Conservation (phyloP, 2,888 invertebrate species). For the Cynaeus angustus region DNA sequence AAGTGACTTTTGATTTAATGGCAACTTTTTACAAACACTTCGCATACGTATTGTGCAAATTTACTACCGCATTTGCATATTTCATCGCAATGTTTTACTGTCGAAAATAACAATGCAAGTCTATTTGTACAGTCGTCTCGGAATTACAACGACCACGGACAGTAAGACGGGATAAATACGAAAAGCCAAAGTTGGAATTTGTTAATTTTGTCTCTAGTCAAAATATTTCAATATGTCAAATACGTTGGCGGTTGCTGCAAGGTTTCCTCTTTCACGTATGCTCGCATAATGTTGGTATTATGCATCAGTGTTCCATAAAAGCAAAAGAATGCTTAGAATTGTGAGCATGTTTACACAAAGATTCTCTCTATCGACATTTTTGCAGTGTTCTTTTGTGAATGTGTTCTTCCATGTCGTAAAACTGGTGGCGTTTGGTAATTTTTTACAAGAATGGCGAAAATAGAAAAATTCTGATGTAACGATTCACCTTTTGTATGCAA, state of each 20-base stretch:
- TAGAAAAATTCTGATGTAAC: constrained; percentile 12
- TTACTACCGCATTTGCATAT: constrained; percentile 6
- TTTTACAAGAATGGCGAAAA: constrained; percentile 8
- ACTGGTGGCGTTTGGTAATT: constrained; percentile 11
- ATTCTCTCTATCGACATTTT: constrained; percentile 21
- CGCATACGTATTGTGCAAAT: constrained; percentile 7
- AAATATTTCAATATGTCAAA: no score
- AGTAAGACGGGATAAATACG: neutral
- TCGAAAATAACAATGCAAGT: neutral
- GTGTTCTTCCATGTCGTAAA: constrained; percentile 14
- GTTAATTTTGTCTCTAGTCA: no score
- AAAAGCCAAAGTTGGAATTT: neutral
- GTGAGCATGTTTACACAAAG: constrained; percentile 26
- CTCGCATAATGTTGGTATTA: constrained; percentile 17
- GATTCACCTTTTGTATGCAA: neutral
- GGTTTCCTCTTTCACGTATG: constrained; percentile 1
- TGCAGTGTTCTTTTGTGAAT: constrained; percentile 13
- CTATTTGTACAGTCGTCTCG: neutral
- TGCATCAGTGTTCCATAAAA: constrained; percentile 14
- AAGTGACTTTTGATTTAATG: constrained; percentile 13
- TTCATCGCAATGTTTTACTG: constrained; percentile 1
- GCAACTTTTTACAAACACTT: constrained; percentile 12
- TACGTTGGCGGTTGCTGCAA: neutral
- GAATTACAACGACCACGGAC: no score
- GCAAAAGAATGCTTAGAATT: constrained; percentile 13